These are phyloP conservation scores for Chalcis sispes DNA, from an alignment of 2,888 invertebrate species.

Conservation along the genomic window DNA sequence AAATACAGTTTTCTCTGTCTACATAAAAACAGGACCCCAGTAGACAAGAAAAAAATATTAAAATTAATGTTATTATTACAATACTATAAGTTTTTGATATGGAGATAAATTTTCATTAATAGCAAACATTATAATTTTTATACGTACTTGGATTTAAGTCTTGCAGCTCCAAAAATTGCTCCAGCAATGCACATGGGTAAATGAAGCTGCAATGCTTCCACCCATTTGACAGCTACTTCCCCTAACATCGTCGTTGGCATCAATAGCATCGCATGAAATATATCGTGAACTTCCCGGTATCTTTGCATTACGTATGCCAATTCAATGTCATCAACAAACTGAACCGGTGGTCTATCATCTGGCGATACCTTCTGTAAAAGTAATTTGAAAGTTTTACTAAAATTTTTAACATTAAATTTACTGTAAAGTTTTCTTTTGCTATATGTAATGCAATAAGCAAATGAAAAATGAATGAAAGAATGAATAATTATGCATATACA, in stretches of 20 bases:
- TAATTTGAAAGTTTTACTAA: not conserved
- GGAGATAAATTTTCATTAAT: not conserved
- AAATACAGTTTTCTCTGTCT: constrained; percentile 88
- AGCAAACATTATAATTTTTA: not conserved
- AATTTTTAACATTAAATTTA: not conserved
- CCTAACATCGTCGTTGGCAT: constrained; percentile 97
- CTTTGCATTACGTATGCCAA: constrained; percentile 97
- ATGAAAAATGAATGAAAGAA: too few species aligned
- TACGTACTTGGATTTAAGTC: constrained; percentile 80
- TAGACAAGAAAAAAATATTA: not conserved
- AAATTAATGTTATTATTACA: not conserved
- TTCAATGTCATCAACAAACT: constrained; percentile 92
- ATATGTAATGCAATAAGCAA: too few species aligned
- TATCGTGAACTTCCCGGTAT: constrained; percentile 97
- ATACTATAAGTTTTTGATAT: not conserved
- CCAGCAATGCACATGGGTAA: constrained; percentile 97
- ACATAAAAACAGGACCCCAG: constrained; percentile 23
- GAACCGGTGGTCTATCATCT: constrained; percentile 92
- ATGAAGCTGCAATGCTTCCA: constrained; percentile 96
- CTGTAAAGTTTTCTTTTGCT: too few species aligned
- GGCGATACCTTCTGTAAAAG: constrained; percentile 87
- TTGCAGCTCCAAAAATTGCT: constrained; percentile 92
- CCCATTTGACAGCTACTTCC: constrained; percentile 97
- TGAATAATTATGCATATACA: too few species aligned
- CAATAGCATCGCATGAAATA: constrained; percentile 91